phyloP scores from a whole-genome alignment of 2,888 invertebrate genomes.

The Noctua pronuba region DNA sequence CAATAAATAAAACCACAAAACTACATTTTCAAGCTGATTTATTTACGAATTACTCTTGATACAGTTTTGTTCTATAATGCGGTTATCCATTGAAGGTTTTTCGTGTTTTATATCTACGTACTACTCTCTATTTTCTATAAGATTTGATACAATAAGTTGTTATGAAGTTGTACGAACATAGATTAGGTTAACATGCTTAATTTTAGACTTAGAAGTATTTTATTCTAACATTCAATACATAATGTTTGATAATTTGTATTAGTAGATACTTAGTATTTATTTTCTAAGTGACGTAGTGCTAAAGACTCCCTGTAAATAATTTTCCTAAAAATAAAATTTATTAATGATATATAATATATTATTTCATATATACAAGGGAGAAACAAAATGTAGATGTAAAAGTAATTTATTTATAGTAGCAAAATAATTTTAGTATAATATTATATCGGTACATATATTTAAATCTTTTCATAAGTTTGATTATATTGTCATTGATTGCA shows the following conservation, averaged over 20 bases:
- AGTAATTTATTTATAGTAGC: slow-evolving; percentile 23
- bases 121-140: slow-evolving; percentile 72
- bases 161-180: slow-evolving; percentile 54
- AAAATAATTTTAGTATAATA: slow-evolving; percentile 43
- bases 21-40: slow-evolving; percentile 75
- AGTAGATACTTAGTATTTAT: slow-evolving; percentile 46
- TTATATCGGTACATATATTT: slow-evolving; percentile 33
- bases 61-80: slow-evolving; percentile 73
- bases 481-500: slow-evolving; percentile 80
- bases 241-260: slow-evolving; percentile 50
- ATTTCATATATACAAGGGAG: slow-evolving; percentile 29
- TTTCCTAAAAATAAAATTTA: slow-evolving; percentile 38
- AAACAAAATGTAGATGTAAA: slow-evolving; percentile 13
- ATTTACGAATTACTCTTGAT: slow-evolving; percentile 73
- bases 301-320: slow-evolving; percentile 66
- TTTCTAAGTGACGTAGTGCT: slow-evolving; percentile 51
- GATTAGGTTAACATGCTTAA: slow-evolving; percentile 53
- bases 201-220: slow-evolving; percentile 49
- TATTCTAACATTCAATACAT: slow-evolving; percentile 68
- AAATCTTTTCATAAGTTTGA: slow-evolving; percentile 72
- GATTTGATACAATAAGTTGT: slow-evolving; percentile 48
- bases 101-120: slow-evolving; percentile 69
- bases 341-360: slow-evolving; percentile 19
- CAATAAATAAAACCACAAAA: slow-evolving; percentile 43
- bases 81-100: slow-evolving; percentile 74